phyloP scores from a whole-genome alignment of 2,888 invertebrate species.

The Fragum fragum region DNA sequence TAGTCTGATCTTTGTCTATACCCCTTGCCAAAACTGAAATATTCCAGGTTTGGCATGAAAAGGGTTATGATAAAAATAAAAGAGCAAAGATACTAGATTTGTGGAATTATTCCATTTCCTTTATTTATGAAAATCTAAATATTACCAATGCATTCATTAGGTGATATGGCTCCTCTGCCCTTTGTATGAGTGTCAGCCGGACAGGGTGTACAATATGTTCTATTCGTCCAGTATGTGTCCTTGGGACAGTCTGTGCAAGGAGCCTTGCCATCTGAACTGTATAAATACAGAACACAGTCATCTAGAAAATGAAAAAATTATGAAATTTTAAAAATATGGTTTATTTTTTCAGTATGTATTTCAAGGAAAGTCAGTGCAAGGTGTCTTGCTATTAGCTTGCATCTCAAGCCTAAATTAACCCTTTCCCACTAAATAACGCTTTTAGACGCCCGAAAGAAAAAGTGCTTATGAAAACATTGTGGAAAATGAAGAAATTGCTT shows the following conservation, averaged over 20 bases:
- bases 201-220: slow-evolving; percentile 70
- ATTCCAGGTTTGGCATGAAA: no score
- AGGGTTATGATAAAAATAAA: no score
- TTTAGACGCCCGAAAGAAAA: no score
- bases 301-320: slow-evolving; percentile 33
- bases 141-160: slow-evolving; percentile 71
- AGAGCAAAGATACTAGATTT: no score
- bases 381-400: slow-evolving; percentile 69
- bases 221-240: slow-evolving; percentile 71
- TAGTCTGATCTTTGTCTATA: no score
- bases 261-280: slow-evolving; percentile 66
- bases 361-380: slow-evolving; percentile 71
- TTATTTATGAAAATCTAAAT: no score
- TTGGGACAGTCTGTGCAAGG: slow-evolving; percentile 74
- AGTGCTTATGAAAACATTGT: no score
- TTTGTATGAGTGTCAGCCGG: slow-evolving; percentile 62
- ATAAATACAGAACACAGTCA: slow-evolving; percentile 47
- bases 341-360: slow-evolving; percentile 72
- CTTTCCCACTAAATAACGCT: no score
- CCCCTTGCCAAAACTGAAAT: no score
- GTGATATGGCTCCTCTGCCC: slow-evolving; percentile 60
- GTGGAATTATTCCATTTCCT: no score
- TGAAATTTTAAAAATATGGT: slow-evolving; percentile 53
- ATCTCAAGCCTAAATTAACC: no score
- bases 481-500: no score